phyloP scores from a whole-genome alignment of 2,797 vertebrate genomes.

The Xyrichtys novacula region DNA sequence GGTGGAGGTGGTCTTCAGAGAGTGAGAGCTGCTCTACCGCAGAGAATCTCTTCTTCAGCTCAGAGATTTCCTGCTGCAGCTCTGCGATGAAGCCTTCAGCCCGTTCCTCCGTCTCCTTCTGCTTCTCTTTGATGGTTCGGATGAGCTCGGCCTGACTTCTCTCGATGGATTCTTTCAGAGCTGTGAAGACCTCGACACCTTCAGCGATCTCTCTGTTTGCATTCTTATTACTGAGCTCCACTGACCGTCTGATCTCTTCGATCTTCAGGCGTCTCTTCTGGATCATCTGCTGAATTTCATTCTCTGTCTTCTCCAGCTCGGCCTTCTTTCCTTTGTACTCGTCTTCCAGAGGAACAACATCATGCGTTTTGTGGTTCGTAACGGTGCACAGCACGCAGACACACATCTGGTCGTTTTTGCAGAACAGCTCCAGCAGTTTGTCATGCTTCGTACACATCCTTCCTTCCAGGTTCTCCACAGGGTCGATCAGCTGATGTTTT shows the following conservation, averaged over 20 bases:
- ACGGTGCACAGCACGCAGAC: conserved; percentile 19
- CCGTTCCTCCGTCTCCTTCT: conserved; percentile 5
- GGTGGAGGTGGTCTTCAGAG: conserved; percentile 14
- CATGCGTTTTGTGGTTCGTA: conserved; percentile 8
- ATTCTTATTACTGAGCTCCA: no score
- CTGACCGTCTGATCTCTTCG: conserved; percentile 13
- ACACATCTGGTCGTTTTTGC: conserved; percentile 24
- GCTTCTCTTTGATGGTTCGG: background rate
- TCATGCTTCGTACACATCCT: conserved; percentile 24
- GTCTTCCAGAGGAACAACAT: conserved; percentile 16
- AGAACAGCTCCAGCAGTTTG: conserved; percentile 39
- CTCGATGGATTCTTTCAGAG: conserved; percentile 19
- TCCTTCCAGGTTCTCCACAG: no score
- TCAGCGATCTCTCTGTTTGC: conserved; percentile 12
- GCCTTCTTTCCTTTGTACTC: conserved; percentile 15
- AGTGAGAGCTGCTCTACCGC: conserved; percentile 6
- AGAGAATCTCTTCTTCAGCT: conserved; percentile 10
- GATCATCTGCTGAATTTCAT: conserved; percentile 34
- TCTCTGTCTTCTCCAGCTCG: background rate
- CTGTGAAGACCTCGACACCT: conserved; percentile 4
- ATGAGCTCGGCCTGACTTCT: conserved; percentile 18
- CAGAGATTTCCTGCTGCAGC: conserved; percentile 38
- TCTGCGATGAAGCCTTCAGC: conserved; percentile 28
- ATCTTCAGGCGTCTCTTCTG: conserved; percentile 13
- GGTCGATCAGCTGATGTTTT: conserved; percentile 21